These are phyloP conservation scores for Thalassophryne amazonica DNA, from an alignment of 2,797 vertebrate species.

Conservation along the genomic window DNA sequence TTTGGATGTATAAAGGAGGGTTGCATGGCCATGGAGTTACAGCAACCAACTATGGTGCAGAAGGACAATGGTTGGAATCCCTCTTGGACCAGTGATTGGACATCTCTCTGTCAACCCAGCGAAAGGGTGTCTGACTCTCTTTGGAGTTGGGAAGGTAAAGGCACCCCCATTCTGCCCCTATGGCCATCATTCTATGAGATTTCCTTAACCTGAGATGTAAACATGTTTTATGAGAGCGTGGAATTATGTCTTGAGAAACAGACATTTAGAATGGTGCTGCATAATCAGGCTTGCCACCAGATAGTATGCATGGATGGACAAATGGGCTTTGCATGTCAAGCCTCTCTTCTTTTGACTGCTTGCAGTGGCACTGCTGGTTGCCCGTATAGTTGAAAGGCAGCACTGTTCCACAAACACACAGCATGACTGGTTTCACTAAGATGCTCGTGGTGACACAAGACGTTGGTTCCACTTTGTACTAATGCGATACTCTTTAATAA, in stretches of 20 bases:
- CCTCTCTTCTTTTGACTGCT: constrained; percentile 46
- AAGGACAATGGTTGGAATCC: too few species aligned
- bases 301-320: constrained; percentile 22
- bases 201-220: too few species aligned
- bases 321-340: constrained; percentile 41
- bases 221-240: too few species aligned
- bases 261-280: constrained; percentile 23
- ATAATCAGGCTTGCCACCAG: constrained; percentile 52
- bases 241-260: constrained; percentile 28
- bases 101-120: too few species aligned
- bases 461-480: constrained; percentile 59
- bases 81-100: too few species aligned
- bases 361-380: constrained; percentile 21
- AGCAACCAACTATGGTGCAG: too few species aligned
- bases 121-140: too few species aligned
- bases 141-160: too few species aligned
- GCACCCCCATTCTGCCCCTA: too few species aligned
- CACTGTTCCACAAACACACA: constrained; percentile 51
- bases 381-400: constrained; percentile 36
- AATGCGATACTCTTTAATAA: constrained; percentile 38
- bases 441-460: constrained; percentile 48
- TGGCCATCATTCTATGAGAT: too few species aligned
- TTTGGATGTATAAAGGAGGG: too few species aligned
- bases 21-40: too few species aligned
- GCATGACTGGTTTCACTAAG: constrained; percentile 37